Base-by-base conservation (phyloP, 2,888 invertebrate species). In the Esperia sulphurella region DNA sequence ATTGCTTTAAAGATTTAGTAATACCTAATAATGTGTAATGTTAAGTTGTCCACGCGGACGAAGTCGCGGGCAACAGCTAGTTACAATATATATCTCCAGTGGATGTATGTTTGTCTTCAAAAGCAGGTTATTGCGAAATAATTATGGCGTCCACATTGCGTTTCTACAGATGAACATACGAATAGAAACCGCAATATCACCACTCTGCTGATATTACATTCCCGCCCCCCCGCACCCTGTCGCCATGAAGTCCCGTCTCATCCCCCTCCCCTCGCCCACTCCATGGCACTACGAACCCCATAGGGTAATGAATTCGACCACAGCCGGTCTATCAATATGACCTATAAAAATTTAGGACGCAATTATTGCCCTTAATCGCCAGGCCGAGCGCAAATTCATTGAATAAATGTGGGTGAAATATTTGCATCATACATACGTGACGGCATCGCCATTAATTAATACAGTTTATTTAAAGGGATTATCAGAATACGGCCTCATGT, bases 161-260 rank as follows among this genome's bases (percentile, higher is more conserved):
- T 69, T 68, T n/a, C 28, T 30, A 65, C 57, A 47, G 51, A 48
- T 42, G 67, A 70, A 66, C 73, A 74, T 73, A 71, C 73, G 75
- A 74, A 74, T 79, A 75, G 82, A 79, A 79, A 78, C 82, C 83
- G 83, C 83, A 84, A 85, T 83, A 84, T 82, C 80, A 81, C 83
- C 78, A 81, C 79, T 81, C 79, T 72, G 71, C 77, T 79, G 80
- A 83, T 83, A 86, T 83, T 85, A 84, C 82, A 82, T 79, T 82
- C 81, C 75, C 72, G 68, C 71, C 68, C 57, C n/a, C 63, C 68
- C 58, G 63, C 58, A 62, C 61, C 59, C 71, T 75, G 84, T 75
- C 83, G 79, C 82, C 83, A 79, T 76, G 76, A 73, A 76, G 77
- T 77, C 79, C 77, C 74, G 70, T 58, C 69, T 56, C 65, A 61